phyloP scores from a whole-genome alignment of 2,113 vertebrate genomes.

The Mus musculus region GRCm39 chr12:48771501-48772000 shows the following conservation, averaged over 20 bases:
- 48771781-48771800: neutral
- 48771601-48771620: neutral
- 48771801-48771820: neutral
- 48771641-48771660: neutral
- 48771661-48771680: neutral
- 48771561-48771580: neutral
- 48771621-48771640: neutral
- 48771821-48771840: neutral
- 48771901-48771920: neutral
- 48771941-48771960: neutral
- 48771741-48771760: neutral
- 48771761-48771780: neutral
- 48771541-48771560: neutral
- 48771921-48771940: neutral
- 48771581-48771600: neutral
- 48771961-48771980: neutral
- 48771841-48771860: neutral
- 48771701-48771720: neutral
- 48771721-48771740: neutral
- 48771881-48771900: neutral
- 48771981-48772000: neutral
- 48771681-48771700: neutral
- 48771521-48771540: neutral
- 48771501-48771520: slow-evolving; percentile 16
- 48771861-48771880: neutral